phyloP scores from a whole-genome alignment of 2,797 vertebrate species.

The Miichthys miiuy region DNA sequence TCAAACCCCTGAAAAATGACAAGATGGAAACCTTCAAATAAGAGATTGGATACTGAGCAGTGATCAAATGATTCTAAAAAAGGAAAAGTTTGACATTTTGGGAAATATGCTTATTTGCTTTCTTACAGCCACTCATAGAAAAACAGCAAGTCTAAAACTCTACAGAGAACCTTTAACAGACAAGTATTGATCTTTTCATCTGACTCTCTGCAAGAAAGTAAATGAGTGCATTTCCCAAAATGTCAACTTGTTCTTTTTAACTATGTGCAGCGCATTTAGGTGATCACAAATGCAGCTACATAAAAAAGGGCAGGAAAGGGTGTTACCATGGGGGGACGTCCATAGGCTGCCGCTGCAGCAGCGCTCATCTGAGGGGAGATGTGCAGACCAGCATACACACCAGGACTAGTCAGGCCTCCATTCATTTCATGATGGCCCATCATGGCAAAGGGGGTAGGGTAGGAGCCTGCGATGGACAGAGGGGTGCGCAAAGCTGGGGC shows the following conservation, averaged over 20 bases:
- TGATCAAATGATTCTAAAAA: slow-evolving; percentile 15
- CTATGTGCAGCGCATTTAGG: slow-evolving; percentile 13
- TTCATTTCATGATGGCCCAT: slow-evolving; percentile 98
- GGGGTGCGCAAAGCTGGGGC: slow-evolving; percentile 95
- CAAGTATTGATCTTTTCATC: slow-evolving; percentile 12
- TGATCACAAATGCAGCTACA: slow-evolving; percentile 9
- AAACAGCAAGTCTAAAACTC: slow-evolving; percentile 11
- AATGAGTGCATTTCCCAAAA: not conserved
- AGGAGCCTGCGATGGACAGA: slow-evolving; percentile 96
- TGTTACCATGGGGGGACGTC: slow-evolving; percentile 93
- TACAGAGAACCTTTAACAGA: slow-evolving; percentile 17
- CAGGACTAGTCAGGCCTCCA: slow-evolving; percentile 94
- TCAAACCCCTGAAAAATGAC: slow-evolving; percentile 90
- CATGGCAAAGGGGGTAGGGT: slow-evolving; percentile 96
- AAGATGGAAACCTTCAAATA: slow-evolving; percentile 36
- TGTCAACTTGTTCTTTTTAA: slow-evolving; percentile 26
- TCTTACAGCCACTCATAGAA: not conserved
- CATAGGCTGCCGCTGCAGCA: slow-evolving; percentile 93
- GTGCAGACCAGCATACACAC: slow-evolving; percentile 96
- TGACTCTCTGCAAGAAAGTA: not conserved
- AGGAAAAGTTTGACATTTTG: not conserved
- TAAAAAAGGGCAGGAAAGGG: not conserved
- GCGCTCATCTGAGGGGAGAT: slow-evolving; percentile 99
- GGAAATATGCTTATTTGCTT: not conserved
- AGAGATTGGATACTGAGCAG: slow-evolving; percentile 4